Conservation (phyloP, 2,888 invertebrate genomes). For the Nomada lathburiana region DNA sequence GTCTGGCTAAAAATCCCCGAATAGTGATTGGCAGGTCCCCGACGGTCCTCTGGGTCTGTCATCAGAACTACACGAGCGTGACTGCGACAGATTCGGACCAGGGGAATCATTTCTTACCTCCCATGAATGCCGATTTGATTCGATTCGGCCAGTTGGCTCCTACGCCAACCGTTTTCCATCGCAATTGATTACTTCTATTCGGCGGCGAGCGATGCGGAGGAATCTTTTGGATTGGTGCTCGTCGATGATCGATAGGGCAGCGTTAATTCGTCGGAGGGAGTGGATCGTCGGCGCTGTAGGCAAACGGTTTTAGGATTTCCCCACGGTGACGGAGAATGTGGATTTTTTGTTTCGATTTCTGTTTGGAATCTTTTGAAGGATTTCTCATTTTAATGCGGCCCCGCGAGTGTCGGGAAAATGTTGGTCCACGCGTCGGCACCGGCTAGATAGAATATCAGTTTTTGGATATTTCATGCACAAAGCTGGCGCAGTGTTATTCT, state of each 20-base stretch:
- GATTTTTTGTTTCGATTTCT: background rate
- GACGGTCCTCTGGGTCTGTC: constrained; percentile 75
- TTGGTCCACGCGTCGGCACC: background rate
- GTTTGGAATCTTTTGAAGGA: background rate
- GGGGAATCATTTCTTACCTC: constrained; percentile 64
- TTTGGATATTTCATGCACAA: constrained; percentile 15
- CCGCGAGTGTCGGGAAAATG: background rate
- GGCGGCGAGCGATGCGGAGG: background rate
- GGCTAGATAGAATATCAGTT: background rate
- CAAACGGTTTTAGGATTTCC: background rate
- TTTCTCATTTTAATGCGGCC: background rate
- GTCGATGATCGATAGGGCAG: constrained; percentile 37
- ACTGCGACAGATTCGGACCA: constrained; percentile 73
- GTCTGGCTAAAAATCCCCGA: constrained; percentile 70
- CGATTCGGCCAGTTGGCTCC: constrained; percentile 56
- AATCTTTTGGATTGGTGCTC: background rate
- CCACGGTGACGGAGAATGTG: background rate
- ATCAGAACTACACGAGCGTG: constrained; percentile 75
- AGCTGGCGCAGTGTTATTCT: constrained; percentile 26
- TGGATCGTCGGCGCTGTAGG: background rate
- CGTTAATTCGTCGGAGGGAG: constrained; percentile 10
- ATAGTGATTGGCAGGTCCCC: constrained; percentile 76
- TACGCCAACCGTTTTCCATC: constrained; percentile 48
- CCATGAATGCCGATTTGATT: constrained; percentile 73
- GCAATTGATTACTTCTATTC: constrained; percentile 53